phyloP scores from a whole-genome alignment of 2,797 vertebrate genomes.

The Myotis vivesi region DNA sequence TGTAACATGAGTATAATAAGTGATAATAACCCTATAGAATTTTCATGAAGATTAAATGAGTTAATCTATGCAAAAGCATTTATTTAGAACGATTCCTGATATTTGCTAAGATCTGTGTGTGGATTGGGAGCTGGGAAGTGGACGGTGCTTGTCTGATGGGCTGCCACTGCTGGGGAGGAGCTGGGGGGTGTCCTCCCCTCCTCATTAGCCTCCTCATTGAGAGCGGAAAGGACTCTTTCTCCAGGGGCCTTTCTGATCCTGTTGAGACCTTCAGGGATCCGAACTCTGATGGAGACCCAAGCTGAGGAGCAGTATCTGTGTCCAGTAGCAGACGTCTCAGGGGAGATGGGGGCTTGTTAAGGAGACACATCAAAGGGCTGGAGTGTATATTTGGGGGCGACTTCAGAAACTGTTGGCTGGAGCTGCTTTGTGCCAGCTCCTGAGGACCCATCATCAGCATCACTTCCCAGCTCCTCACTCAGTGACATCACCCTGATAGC shows the following conservation, averaged over 20 bases:
- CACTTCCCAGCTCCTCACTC: neutral
- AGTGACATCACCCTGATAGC: neutral
- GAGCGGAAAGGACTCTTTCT: neutral
- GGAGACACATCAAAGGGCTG: neutral
- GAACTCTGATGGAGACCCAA: neutral
- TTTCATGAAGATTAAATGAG: conserved; percentile 18
- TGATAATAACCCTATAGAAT: neutral
- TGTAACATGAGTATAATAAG: conserved; percentile 3
- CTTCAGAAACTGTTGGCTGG: neutral
- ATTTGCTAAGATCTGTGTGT: neutral
- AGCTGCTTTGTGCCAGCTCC: neutral
- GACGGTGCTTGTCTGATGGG: neutral
- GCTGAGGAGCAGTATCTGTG: neutral
- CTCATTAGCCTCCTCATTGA: neutral
- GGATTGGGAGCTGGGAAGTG: neutral
- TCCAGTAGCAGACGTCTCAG: neutral
- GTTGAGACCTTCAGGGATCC: neutral
- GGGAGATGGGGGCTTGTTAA: neutral
- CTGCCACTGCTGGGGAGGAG: neutral
- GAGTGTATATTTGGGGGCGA: neutral
- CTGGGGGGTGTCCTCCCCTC: neutral
- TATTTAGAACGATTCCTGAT: neutral
- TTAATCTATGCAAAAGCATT: neutral
- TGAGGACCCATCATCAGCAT: neutral
- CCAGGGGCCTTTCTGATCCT: neutral